Conservation (phyloP, 2,888 invertebrate species). For the Caenorhabditis zanzibari region DNA sequence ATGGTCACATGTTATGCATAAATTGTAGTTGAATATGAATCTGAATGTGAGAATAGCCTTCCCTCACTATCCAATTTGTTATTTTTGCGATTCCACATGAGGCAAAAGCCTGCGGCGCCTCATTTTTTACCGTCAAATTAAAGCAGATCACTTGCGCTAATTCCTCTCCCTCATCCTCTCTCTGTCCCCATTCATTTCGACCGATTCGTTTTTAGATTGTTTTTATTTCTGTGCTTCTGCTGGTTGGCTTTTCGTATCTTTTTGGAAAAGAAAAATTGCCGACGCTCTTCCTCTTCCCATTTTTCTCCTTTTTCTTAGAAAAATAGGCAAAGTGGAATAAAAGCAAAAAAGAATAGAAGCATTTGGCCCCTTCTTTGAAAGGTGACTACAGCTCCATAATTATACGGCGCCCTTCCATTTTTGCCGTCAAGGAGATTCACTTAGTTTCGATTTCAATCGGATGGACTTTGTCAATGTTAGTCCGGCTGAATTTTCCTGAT, state of each 20-base stretch:
- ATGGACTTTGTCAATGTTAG: too few species aligned
- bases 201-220: conserved; percentile 50
- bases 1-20: conserved; percentile 35
- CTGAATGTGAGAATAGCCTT: conserved; percentile 13
- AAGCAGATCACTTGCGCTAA: conserved; percentile 49
- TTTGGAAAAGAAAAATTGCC: conserved; percentile 28
- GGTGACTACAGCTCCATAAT: conserved; percentile 38
- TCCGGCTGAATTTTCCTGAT: too few species aligned
- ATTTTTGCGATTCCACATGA: conserved; percentile 6
- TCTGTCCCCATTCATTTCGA: background rate
- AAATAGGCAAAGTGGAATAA: conserved; percentile 22
- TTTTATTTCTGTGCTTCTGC: conserved; percentile 19
- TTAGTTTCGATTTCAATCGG: conserved; percentile 48
- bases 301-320: conserved; percentile 18
- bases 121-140: conserved; percentile 40
- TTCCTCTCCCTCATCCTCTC: conserved; percentile 8
- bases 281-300: background rate
- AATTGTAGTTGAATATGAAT: conserved; percentile 10
- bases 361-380: conserved; percentile 18
- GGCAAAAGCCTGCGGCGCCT: conserved; percentile 15
- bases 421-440: conserved; percentile 5
- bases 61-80: conserved; percentile 3
- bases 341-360: conserved; percentile 18
- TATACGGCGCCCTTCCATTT: conserved; percentile 4
- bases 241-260: conserved; percentile 39